Evolutionary conservation across 2,888 invertebrate species (phyloP), one percentile per base, ranked within the genome.

Genomic region (Zootermopsis nevadensis): DNA sequence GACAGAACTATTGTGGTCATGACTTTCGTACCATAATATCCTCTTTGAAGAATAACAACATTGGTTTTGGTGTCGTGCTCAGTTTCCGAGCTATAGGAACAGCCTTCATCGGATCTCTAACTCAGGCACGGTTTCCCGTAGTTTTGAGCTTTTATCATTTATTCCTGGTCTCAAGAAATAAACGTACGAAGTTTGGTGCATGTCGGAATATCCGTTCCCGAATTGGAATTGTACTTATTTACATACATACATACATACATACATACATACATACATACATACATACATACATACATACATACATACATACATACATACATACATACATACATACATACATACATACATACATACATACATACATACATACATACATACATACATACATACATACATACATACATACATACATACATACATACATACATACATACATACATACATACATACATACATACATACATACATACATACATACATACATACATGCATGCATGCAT

Each of bases 381-480:
- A 69, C 27, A 69, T 69, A 69, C 69, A 69, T 69, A 69, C 69
- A 27, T 69, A 69, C 30, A 74, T 31, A 74, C 33, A 30, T 74
- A 74, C 74, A 74, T 74, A 35, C 74, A 74, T 74, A 74, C 74
- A 74, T 74, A 74, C 74, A 74, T 74, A 74, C 38, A 74, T 74
- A 74, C 74, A 69, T 69, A 69, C 15, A 69, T 69, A 69, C 31
- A 69, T 69, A 69, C 69, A 69, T 69, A 69, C 31, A 30, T 69
- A 69, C 31, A 69, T 69, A 69, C 31, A 69, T 69, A 69, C 69
- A 69, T 69, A 69, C 31, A 69, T 69, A 69, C 31, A 69, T 31
- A 69, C 69, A 69, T 69, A 69, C 27, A 69, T 69, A 69, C 69
- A 69, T 69, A 69, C 69, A 27, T 69, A 69, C 30, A 31, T 69